phyloP scores from a whole-genome alignment of 2,888 invertebrate species.

The Eristalis tenax region DNA sequence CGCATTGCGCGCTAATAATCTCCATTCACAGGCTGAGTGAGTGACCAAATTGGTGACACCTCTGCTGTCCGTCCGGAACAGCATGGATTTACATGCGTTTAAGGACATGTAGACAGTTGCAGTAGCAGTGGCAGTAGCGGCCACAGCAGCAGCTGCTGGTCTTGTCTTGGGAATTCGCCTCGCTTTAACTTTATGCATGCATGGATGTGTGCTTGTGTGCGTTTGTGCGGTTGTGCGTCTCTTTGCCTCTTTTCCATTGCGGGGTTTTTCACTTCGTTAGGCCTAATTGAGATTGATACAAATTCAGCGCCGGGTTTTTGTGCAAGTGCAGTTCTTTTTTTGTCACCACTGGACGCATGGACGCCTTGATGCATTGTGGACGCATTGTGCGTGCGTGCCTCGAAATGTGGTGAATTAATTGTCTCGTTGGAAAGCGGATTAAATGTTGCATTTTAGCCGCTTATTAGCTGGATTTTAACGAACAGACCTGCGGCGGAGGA shows the following conservation, averaged over 20 bases:
- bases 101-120: slow-evolving; percentile 54
- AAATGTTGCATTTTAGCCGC: slow-evolving; percentile 53
- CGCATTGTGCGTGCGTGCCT: slow-evolving; percentile 7
- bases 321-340: slow-evolving; percentile 3
- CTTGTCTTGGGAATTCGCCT: slow-evolving; percentile 19
- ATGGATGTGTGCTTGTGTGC: not conserved
- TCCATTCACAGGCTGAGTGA: slow-evolving; percentile 68
- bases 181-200: not conserved
- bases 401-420: slow-evolving; percentile 56
- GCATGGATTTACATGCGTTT: slow-evolving; percentile 65
- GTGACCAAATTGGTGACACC: slow-evolving; percentile 70
- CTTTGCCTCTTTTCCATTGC: slow-evolving; percentile 17
- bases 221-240: not conserved
- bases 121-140: not conserved
- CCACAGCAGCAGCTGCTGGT: slow-evolving; percentile 21
- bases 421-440: slow-evolving; percentile 34
- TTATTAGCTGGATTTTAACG: slow-evolving; percentile 58
- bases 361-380: slow-evolving; percentile 8
- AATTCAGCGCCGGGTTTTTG: slow-evolving; percentile 50
- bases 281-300: slow-evolving; percentile 71
- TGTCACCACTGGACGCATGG: slow-evolving; percentile 1
- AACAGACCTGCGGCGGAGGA: not conserved
- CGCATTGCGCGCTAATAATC: slow-evolving; percentile 71
- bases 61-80: slow-evolving; percentile 49
- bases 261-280: slow-evolving; percentile 67